Base-by-base conservation (phyloP, 2,113 vertebrate species). In the Macaca nemestrina region DNA sequence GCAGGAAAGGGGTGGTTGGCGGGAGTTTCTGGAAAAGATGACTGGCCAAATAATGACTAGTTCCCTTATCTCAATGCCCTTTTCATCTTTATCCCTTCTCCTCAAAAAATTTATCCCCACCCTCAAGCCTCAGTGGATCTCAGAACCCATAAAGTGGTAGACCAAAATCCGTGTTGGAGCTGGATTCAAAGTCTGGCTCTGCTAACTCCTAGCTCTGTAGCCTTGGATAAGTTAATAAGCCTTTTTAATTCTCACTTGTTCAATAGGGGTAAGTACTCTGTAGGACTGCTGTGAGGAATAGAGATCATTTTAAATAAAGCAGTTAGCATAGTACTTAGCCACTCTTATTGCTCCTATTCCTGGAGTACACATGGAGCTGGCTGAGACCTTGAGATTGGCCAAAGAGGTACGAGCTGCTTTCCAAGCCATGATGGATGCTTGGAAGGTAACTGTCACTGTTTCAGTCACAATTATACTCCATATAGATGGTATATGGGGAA, bases 1-100 rank as follows among this genome's bases (percentile, higher is more conserved):
- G 80, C 96, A 98, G 98, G 97, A 98, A 98, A 93, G 97, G 92
- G 88, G 97, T 45, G 57, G 92, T 55, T 98, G 97, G 94, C 64
- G 12, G 72, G 94, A 89, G 81, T 95, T 96, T 97, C 96, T 98
- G 98, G 98, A 98, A 98, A 98, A 97, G 97, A 94, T 96, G 97
- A 96, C 94, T 96, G 84, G 83, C 92, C 96, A 94, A 93, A 78
- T 97, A 94, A 93, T 88, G 92, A 97, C 95, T 55, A 50, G 87
- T 45, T 81, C 93, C 38, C 88, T 98, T 96, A 98, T 97, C 98
- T 94, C 80, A 93, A 12, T 90, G 80, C 70, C 97, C 79, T 97
- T 96, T 96, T 90, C 38, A 92, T 96, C 83, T 95, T 70, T 73
- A 95, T 83, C 85, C 88, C 55, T 35, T 40, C 22, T 61, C 68